phyloP scores from a whole-genome alignment of 2,113 vertebrate species.

The Cyphomyrus plagiostoma region DNA sequence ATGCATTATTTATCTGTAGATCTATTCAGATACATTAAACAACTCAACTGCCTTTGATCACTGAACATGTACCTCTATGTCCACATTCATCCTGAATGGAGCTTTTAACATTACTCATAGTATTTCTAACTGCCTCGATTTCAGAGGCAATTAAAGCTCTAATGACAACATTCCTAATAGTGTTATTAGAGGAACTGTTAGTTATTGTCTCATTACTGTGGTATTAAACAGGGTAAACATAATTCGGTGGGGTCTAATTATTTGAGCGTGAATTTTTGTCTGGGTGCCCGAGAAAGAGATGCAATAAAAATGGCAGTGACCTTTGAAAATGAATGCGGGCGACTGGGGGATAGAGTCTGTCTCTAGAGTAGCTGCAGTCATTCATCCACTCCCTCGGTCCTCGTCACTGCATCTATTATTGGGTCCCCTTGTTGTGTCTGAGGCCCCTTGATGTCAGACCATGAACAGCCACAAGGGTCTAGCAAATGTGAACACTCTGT shows the following conservation, averaged over 20 bases:
- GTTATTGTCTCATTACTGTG: not conserved
- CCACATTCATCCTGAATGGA: not conserved
- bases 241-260: not conserved
- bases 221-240: not conserved
- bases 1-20: not conserved
- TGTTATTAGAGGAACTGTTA: not conserved
- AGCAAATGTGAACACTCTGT: not conserved
- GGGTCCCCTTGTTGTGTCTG: not conserved
- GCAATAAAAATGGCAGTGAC: not conserved
- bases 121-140: not conserved
- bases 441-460: not conserved
- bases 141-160: not conserved
- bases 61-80: not conserved
- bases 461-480: not conserved
- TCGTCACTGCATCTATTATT: not conserved
- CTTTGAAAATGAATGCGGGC: not conserved
- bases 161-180: constrained; percentile 1
- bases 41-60: not conserved
- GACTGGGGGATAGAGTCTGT: not conserved
- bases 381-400: not conserved
- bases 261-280: not conserved
- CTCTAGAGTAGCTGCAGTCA: not conserved
- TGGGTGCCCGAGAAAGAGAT: not conserved
- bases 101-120: not conserved
- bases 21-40: constrained; percentile 8